Percentiles rank a stretch among this genome's conserved stretches.
phyloP scores from a whole-genome alignment of 2,797 vertebrate genomes.

The Cossypha heuglini region DNA sequence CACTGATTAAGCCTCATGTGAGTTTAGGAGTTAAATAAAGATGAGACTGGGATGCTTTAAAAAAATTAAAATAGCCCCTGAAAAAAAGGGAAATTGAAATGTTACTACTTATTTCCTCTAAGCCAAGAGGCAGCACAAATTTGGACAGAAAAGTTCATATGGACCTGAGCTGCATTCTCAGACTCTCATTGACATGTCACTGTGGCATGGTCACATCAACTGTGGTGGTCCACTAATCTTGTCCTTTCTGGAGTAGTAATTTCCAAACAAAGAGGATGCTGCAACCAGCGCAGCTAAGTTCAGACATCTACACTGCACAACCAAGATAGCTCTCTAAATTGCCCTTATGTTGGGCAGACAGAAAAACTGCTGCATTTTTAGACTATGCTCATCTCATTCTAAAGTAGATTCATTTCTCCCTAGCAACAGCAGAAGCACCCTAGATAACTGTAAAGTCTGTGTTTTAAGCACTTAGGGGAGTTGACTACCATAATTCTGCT shows the following conservation, averaged over 20 bases:
- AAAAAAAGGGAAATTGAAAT: background rate
- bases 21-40: background rate
- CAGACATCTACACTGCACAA: background rate
- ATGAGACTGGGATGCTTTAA: background rate
- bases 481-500: background rate
- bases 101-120: background rate
- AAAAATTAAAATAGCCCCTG: background rate
- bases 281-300: background rate
- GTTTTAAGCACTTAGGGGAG: background rate
- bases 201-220: fast-evolving
- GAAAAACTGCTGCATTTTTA: background rate
- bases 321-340: background rate
- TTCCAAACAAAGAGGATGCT: background rate
- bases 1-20: background rate
- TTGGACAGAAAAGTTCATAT: background rate
- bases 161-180: background rate
- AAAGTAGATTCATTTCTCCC: background rate
- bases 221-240: background rate
- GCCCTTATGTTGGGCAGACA: background rate
- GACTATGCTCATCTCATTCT: background rate
- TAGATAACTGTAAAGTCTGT: background rate
- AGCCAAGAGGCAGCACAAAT: background rate
- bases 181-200: background rate
- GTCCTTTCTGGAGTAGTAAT: background rate
- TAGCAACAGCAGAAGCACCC: background rate